Percentiles rank a stretch among this genome's conserved stretches.
phyloP scores from a whole-genome alignment of 1,140 invertebrate genomes.

The Vanessa tameamea region DNA sequence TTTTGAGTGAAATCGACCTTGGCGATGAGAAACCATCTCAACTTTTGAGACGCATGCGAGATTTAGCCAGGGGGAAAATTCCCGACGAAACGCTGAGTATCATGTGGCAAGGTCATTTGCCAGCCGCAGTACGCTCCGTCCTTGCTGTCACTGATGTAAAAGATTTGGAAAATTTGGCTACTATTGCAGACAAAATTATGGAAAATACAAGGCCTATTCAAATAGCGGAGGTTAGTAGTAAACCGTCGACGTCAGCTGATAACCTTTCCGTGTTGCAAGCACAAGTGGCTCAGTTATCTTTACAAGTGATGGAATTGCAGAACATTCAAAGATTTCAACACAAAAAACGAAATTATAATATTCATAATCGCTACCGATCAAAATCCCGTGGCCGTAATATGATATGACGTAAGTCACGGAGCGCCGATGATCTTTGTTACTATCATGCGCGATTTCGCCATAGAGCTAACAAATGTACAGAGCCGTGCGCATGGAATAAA shows the following conservation, averaged over 20 bases:
- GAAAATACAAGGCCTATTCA: slow-evolving; percentile 18
- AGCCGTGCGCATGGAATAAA: too few relatives aligned
- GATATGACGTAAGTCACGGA: background rate
- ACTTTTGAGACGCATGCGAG: slow-evolving; percentile 32
- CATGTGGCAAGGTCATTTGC: slow-evolving; percentile 18
- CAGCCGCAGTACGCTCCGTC: slow-evolving; percentile 13
- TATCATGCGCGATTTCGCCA: too few relatives aligned
- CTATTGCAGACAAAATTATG: slow-evolving; percentile 2
- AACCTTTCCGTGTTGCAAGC: slow-evolving; percentile 14
- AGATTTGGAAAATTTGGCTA: slow-evolving; percentile 14
- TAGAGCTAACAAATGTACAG: too few relatives aligned
- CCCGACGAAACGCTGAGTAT: slow-evolving; percentile 36
- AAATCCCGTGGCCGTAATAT: slow-evolving; percentile 22
- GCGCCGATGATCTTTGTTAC: too few relatives aligned
- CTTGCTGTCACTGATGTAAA: slow-evolving; percentile 8
- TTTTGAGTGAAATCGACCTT: too few relatives aligned
- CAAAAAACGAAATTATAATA: slow-evolving; percentile 20
- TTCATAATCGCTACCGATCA: slow-evolving; percentile 17
- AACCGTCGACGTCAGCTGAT: slow-evolving; percentile 17
- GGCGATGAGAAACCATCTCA: too few relatives aligned
- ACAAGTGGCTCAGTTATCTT: background rate
- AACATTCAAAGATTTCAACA: slow-evolving; percentile 5
- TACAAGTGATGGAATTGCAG: slow-evolving; percentile 3
- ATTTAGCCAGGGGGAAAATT: slow-evolving; percentile 35
- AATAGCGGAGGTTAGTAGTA: slow-evolving; percentile 17